Conservation (phyloP, 1,140 invertebrate genomes). For the Brachionus sp. region DNA sequence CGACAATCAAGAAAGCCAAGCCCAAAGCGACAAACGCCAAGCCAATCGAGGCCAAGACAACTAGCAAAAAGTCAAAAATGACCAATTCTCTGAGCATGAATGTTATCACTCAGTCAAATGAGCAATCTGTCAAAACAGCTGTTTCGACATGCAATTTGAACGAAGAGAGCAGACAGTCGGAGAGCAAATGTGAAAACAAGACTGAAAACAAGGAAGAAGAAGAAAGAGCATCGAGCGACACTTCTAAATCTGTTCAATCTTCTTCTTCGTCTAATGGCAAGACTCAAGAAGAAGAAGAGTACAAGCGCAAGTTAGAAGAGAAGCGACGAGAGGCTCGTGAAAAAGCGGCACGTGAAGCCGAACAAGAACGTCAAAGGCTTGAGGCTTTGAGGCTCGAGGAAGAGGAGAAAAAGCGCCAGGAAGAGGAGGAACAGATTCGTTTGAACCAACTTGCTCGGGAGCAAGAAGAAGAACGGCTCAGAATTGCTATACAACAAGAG, state of each 20-base stretch:
- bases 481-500: neutral
- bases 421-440: conserved; percentile 29
- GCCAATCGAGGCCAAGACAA: neutral
- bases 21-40: neutral
- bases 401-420: neutral
- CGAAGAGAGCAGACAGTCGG: neutral
- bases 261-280: conserved; percentile 13
- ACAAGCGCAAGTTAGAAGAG: conserved; percentile 41
- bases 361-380: neutral
- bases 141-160: neutral
- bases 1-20: neutral
- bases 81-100: neutral
- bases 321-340: conserved; percentile 37
- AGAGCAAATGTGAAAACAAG: neutral
- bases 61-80: neutral
- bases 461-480: conserved; percentile 40
- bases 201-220: neutral
- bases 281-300: conserved; percentile 43
- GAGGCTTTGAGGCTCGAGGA: conserved; percentile 7
- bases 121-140: neutral
- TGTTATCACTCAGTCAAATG: neutral
- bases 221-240: neutral
- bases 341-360: conserved; percentile 33
- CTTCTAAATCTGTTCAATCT: conserved; percentile 28
- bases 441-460: neutral